phyloP scores from a whole-genome alignment of 2,888 invertebrate species.

The Phlogophora meticulosa region DNA sequence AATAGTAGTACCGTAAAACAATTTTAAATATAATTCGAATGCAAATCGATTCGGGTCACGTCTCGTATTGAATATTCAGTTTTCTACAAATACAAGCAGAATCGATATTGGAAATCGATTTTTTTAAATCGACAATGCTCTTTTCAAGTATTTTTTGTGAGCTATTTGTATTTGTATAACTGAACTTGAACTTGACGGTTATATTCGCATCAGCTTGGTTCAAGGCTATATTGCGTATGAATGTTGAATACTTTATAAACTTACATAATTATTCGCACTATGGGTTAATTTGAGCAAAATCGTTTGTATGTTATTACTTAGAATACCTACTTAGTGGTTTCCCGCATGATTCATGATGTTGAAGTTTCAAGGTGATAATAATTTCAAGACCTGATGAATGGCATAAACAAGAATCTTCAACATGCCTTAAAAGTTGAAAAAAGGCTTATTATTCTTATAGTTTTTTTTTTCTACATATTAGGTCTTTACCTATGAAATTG shows the following conservation, averaged over 20 bases:
- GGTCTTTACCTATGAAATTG: too few species aligned
- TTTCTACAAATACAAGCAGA: constrained; percentile 27
- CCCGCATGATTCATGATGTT: background rate
- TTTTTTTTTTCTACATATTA: too few species aligned
- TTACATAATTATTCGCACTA: background rate
- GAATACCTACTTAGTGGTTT: constrained; percentile 6
- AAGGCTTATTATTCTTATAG: too few species aligned
- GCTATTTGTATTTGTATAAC: background rate
- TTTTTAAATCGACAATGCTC: constrained; percentile 11
- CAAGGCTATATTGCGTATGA: constrained; percentile 32
- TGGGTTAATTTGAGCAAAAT: constrained; percentile 10
- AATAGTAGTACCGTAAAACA: constrained; percentile 23
- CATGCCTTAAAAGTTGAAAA: too few species aligned
- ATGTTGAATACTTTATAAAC: constrained; percentile 27
- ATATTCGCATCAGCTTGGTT: constrained; percentile 15
- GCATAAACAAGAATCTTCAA: background rate
- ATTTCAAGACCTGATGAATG: background rate
- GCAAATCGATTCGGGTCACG: constrained; percentile 51
- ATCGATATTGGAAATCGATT: constrained; percentile 13
- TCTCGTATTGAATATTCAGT: constrained; percentile 27
- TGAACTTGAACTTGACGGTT: constrained; percentile 50
- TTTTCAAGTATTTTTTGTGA: constrained; percentile 28
- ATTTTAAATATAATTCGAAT: constrained; percentile 36
- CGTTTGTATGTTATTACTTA: background rate
- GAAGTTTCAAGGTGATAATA: background rate